Conservation (phyloP, 2,888 invertebrate species). For the Acleris emargana region DNA sequence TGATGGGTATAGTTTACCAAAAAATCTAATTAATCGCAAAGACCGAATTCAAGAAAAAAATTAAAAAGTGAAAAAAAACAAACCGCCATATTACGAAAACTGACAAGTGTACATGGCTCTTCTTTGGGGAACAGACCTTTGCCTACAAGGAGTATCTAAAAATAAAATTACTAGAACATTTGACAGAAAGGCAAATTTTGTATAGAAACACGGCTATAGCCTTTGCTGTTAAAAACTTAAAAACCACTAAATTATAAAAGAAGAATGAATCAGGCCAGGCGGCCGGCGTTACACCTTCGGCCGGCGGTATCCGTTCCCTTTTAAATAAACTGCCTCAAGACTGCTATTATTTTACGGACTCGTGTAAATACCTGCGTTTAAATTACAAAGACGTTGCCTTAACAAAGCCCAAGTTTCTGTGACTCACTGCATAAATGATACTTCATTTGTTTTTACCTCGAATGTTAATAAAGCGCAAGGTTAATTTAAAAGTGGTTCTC, state of each 20-base stretch:
- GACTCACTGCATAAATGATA: conserved; percentile 31
- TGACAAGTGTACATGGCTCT: too few relatives aligned
- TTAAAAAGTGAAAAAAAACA: too few relatives aligned
- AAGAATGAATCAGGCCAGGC: conserved; percentile 7
- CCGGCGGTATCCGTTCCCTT: conserved; percentile 28
- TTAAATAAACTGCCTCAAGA: conserved; percentile 26
- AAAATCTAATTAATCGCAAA: too few relatives aligned
- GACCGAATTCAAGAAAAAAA: too few relatives aligned
- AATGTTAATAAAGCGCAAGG: not conserved
- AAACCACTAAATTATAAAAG: not conserved
- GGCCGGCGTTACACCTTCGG: conserved; percentile 6
- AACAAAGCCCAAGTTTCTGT: conserved; percentile 50
- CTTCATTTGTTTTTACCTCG: conserved; percentile 19
- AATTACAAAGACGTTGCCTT: conserved; percentile 20
- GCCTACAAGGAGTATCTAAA: too few relatives aligned
- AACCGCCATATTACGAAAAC: too few relatives aligned
- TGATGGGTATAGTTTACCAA: too few relatives aligned
- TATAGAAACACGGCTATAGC: too few relatives aligned
- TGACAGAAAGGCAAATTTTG: too few relatives aligned
- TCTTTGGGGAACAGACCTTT: too few relatives aligned
- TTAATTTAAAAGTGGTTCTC: conserved; percentile 8
- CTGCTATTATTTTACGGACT: conserved; percentile 17
- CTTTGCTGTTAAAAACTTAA: not conserved
- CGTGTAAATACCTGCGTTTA: conserved; percentile 24
- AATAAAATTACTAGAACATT: too few relatives aligned